phyloP scores from a whole-genome alignment of 2,113 vertebrate genomes.

The Pomatostomus ruficeps region DNA sequence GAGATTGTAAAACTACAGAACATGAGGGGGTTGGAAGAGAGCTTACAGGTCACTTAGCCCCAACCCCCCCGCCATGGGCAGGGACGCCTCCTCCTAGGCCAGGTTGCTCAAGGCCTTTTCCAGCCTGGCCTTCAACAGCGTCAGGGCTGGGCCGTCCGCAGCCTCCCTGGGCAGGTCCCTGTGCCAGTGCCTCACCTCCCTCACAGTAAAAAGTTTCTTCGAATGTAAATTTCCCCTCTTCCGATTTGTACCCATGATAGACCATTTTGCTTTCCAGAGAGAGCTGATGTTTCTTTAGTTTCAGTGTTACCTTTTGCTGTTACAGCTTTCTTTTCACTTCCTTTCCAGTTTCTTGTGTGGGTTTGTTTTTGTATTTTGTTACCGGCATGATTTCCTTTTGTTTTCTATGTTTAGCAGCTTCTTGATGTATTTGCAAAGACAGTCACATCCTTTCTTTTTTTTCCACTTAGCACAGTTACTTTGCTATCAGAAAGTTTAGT shows the following conservation, averaged over 20 bases:
- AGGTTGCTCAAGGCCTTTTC: neutral
- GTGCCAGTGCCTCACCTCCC: neutral
- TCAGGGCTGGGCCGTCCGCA: neutral
- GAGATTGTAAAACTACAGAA: neutral
- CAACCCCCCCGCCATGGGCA: neutral
- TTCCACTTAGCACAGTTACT: neutral
- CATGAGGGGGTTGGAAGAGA: neutral
- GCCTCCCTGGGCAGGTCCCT: neutral
- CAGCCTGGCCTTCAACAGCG: neutral
- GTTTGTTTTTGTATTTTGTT: neutral
- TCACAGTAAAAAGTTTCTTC: neutral
- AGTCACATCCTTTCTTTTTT: neutral
- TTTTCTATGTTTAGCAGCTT: neutral
- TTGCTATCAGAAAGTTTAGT: neutral
- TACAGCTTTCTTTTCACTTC: neutral
- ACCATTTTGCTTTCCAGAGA: rapidly evolving
- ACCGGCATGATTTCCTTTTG: rapidly evolving
- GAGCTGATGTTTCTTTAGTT: neutral
- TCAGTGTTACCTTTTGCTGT: neutral
- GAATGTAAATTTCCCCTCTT: neutral
- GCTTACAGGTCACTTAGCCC: neutral
- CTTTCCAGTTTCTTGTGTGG: neutral
- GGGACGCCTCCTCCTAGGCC: neutral
- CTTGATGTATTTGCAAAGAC: neutral
- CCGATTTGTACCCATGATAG: rapidly evolving